phyloP scores from a whole-genome alignment of 1,140 invertebrate species.

The Cylas formicarius region DNA sequence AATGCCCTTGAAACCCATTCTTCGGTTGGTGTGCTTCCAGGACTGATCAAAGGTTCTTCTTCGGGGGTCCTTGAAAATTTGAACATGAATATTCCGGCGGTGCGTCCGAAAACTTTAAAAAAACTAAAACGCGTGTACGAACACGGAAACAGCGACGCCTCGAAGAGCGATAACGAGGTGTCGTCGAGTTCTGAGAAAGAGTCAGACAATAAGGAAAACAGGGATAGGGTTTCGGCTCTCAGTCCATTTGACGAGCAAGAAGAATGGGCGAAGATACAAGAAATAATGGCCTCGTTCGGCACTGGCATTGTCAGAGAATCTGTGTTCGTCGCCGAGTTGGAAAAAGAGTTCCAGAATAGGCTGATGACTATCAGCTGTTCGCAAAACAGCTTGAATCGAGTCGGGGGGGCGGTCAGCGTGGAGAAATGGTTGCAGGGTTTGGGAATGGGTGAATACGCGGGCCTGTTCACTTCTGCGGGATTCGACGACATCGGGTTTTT shows the following conservation, averaged over 20 bases:
- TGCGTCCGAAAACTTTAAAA: constrained; percentile 65
- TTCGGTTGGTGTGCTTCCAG: constrained; percentile 44
- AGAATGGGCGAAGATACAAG: constrained; percentile 91
- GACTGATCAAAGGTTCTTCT: constrained; percentile 65
- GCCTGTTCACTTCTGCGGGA: constrained; percentile 75
- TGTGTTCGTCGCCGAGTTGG: constrained; percentile 74
- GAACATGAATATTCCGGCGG: constrained; percentile 51
- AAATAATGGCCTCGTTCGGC: constrained; percentile 89
- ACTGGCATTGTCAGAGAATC: constrained; percentile 71
- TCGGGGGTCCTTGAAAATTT: constrained; percentile 53
- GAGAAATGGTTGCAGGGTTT: constrained; percentile 73
- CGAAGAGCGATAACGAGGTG: constrained; percentile 42
- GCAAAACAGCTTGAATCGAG: constrained; percentile 35
- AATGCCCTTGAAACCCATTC: too few species aligned
- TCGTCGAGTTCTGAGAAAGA: constrained; percentile 40
- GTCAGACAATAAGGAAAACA: constrained; percentile 44
- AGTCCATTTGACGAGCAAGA: constrained; percentile 88
- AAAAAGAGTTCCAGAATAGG: constrained; percentile 72
- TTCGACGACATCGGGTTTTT: constrained; percentile 90
- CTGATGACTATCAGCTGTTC: constrained; percentile 54
- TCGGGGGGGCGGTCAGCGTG: constrained; percentile 47
- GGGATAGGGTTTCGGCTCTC: constrained; percentile 62
- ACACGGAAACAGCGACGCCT: constrained; percentile 37
- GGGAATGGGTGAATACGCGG: constrained; percentile 75
- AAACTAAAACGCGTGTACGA: constrained; percentile 60